Evolutionary conservation across 2,797 vertebrate genomes (phyloP).

Genomic region (Heterohyrax brucei): DNA sequence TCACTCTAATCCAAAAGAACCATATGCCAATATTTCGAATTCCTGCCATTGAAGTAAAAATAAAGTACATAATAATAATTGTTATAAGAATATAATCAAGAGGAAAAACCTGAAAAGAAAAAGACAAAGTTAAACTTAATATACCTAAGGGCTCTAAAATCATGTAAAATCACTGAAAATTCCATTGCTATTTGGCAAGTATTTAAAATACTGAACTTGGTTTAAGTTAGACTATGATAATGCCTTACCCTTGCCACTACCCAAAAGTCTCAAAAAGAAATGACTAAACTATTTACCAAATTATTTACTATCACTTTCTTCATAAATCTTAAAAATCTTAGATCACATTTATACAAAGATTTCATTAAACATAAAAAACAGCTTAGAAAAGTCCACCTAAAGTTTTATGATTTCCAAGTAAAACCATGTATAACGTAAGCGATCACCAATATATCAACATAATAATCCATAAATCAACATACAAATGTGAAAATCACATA

Average conservation of each 20-base stretch:
- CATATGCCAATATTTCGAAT: slow-evolving; percentile 99
- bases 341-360: slow-evolving; percentile 51
- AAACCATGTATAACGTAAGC: slow-evolving; percentile 9
- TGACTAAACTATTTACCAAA: slow-evolving; percentile 44
- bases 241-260: not conserved
- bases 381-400: slow-evolving; percentile 7
- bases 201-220: slow-evolving; percentile 60
- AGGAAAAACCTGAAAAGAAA: slow-evolving; percentile 96
- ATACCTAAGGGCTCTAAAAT: not conserved
- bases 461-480: slow-evolving; percentile 47
- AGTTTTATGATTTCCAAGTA: not conserved
- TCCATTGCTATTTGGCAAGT: slow-evolving; percentile 55
- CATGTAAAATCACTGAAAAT: slow-evolving; percentile 46
- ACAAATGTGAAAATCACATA: not conserved
- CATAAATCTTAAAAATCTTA: slow-evolving; percentile 41
- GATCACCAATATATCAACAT: not conserved
- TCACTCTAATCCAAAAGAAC: slow-evolving; percentile 99
- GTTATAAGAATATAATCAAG: slow-evolving; percentile 99
- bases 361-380: slow-evolving; percentile 50
- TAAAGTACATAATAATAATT: slow-evolving; percentile 98
- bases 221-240: slow-evolving; percentile 43
- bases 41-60: slow-evolving; percentile 99
- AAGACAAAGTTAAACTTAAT: slow-evolving; percentile 80
- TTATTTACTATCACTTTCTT: not conserved
- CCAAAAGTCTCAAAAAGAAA: not conserved